A percentile compares a stretch with the other conserved stretches of the same genome.
These are phyloP conservation scores for Ceuthmochares aereus DNA, from an alignment of 2,113 vertebrate genomes.

Conservation along the genomic window DNA sequence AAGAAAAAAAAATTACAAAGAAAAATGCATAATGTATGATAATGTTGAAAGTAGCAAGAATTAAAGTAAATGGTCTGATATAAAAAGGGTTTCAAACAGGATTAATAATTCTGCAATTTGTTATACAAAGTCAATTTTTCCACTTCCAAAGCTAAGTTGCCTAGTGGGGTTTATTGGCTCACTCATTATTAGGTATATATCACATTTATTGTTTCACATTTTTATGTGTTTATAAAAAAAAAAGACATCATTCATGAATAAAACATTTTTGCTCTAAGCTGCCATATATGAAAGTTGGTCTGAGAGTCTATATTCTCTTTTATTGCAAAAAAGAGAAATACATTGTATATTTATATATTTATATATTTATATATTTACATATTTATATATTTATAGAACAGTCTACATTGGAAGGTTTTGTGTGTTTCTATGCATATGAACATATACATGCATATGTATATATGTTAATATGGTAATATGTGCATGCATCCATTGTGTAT, in stretches of 20 bases:
- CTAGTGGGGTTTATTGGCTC: slow-evolving; percentile 76
- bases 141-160: slow-evolving; percentile 76
- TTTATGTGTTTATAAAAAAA: slow-evolving; percentile 78
- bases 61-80: slow-evolving; percentile 79
- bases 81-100: slow-evolving; percentile 74
- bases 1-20: slow-evolving; percentile 59
- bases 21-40: slow-evolving; percentile 75
- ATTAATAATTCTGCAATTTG: slow-evolving; percentile 80
- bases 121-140: slow-evolving; percentile 80
- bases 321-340: slow-evolving; percentile 62
- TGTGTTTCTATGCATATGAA: not conserved
- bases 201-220: slow-evolving; percentile 80
- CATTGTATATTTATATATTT: slow-evolving; percentile 6
- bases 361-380: not conserved
- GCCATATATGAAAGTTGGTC: slow-evolving; percentile 67
- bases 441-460: slow-evolving; percentile 35
- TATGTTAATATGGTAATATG: slow-evolving; percentile 28
- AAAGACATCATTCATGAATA: slow-evolving; percentile 73
- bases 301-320: slow-evolving; percentile 55
- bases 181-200: slow-evolving; percentile 80
- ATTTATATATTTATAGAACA: not conserved
- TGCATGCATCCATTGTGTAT: not conserved
- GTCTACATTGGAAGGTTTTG: not conserved
- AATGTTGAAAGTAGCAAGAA: slow-evolving; percentile 75
- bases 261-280: slow-evolving; percentile 78